phyloP scores from a whole-genome alignment of 2,797 vertebrate species.

The Poeciliopsis turneri region DNA sequence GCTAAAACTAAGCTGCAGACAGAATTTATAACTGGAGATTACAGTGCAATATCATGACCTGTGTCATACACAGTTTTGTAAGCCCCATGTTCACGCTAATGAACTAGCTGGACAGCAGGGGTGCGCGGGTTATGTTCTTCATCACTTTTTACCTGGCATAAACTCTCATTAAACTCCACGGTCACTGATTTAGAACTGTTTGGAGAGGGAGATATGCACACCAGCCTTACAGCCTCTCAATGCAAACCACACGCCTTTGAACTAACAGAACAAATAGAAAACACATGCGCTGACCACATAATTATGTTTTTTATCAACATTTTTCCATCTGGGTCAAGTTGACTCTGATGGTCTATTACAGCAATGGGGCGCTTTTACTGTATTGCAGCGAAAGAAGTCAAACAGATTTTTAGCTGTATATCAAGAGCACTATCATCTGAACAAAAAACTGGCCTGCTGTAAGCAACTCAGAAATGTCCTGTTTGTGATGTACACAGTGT shows the following conservation, averaged over 20 bases:
- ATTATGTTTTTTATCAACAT: slow-evolving; percentile 8
- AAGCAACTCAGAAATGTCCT: slow-evolving; percentile 20
- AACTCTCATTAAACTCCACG: slow-evolving; percentile 44
- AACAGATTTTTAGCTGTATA: neutral
- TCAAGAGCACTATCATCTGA: slow-evolving; percentile 2
- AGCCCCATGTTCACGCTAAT: slow-evolving; percentile 31
- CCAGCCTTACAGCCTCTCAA: slow-evolving; percentile 27
- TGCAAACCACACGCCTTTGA: slow-evolving; percentile 50
- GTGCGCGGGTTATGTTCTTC: slow-evolving; percentile 30
- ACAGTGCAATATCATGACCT: neutral
- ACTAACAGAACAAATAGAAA: slow-evolving; percentile 48
- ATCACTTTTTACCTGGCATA: slow-evolving; percentile 51
- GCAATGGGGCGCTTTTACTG: neutral
- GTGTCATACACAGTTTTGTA: neutral
- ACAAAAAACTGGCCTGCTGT: slow-evolving; percentile 3
- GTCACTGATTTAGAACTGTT: slow-evolving; percentile 43
- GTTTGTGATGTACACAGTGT: slow-evolving; percentile 20
- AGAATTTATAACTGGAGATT: slow-evolving; percentile 2
- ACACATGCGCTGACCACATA: slow-evolving; percentile 41
- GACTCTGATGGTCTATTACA: neutral
- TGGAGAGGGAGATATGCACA: slow-evolving; percentile 33
- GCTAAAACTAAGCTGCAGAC: neutral
- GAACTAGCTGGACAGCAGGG: slow-evolving; percentile 29
- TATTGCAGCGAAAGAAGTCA: slow-evolving; percentile 1
- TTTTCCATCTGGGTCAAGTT: slow-evolving; percentile 14